Evolutionary conservation across 2,797 vertebrate genomes (phyloP).

Genomic region (Anomalospiza imberbis): DNA sequence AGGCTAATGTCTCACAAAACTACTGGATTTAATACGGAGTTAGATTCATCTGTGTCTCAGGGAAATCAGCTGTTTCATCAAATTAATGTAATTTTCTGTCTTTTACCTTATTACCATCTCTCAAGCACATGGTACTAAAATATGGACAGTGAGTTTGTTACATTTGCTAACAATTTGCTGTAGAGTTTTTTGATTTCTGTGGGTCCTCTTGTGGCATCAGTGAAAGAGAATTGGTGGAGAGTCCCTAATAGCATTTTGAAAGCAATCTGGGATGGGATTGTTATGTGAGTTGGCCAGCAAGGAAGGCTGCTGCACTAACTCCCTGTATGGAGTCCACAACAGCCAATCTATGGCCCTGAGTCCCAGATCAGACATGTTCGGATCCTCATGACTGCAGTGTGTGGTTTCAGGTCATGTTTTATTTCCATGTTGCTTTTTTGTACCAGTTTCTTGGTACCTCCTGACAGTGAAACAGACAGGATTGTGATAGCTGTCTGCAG

Average conservation of each 20-base stretch:
- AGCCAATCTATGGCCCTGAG: neutral
- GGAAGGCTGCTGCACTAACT: neutral
- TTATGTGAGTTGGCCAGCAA: neutral
- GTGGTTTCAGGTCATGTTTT: neutral
- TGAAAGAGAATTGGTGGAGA: neutral
- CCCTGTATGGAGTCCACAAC: neutral
- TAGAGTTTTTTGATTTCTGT: neutral
- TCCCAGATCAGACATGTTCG: neutral
- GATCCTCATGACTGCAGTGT: neutral
- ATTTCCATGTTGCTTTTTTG: neutral
- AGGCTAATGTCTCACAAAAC: neutral
- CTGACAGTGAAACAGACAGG: neutral
- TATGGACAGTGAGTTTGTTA: neutral
- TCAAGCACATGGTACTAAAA: neutral
- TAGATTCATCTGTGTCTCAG: neutral
- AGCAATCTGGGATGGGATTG: neutral
- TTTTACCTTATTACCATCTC: neutral
- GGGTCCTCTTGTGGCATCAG: neutral
- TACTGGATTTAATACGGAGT: neutral
- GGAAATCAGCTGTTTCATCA: neutral
- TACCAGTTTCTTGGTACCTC: neutral
- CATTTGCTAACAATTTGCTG: neutral
- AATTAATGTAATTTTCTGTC: neutral
- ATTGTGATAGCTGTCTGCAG: neutral
- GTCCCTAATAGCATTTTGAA: neutral